A percentile compares a stretch with the other conserved stretches of the same genome.
Evolutionary conservation across 2,797 vertebrate species (phyloP).

Genomic region (Ctenochaetus hawaiiensis): DNA sequence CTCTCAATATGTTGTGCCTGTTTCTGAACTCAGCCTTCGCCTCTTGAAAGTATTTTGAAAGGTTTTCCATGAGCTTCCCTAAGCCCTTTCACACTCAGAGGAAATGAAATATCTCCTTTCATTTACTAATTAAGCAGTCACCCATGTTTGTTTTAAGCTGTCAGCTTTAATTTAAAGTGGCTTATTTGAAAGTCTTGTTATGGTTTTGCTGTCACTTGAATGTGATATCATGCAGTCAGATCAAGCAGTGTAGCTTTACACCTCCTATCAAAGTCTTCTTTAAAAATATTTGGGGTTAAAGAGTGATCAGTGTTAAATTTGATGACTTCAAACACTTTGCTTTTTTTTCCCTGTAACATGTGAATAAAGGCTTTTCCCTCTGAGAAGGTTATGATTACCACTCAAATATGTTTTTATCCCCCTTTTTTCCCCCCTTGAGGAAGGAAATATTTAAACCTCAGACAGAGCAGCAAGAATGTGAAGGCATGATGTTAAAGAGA

Average conservation of each 20-base stretch:
- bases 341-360: conserved; percentile 57
- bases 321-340: conserved; percentile 80
- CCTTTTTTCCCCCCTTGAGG: conserved; percentile 75
- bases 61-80: conserved; percentile 73
- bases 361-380: conserved; percentile 79
- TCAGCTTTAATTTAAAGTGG: conserved; percentile 85
- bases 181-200: conserved; percentile 86
- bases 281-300: conserved; percentile 86
- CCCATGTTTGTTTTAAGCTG: conserved; percentile 86
- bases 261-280: conserved; percentile 84
- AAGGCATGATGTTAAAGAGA: conserved; percentile 84
- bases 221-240: conserved; percentile 79
- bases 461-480: conserved; percentile 68
- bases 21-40: conserved; percentile 57
- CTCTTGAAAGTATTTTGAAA: conserved; percentile 69
- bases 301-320: conserved; percentile 86
- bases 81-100: conserved; percentile 77
- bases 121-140: conserved; percentile 86
- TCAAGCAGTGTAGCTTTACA: conserved; percentile 83
- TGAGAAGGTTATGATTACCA: conserved; percentile 83
- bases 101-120: conserved; percentile 87
- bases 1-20: conserved; percentile 34
- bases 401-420: conserved; percentile 79
- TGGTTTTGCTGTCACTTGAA: conserved; percentile 82
- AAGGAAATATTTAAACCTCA: conserved; percentile 83